Evolutionary conservation across 2,113 vertebrate genomes (phyloP).

Genomic region (Onychostoma macrolepis): DNA sequence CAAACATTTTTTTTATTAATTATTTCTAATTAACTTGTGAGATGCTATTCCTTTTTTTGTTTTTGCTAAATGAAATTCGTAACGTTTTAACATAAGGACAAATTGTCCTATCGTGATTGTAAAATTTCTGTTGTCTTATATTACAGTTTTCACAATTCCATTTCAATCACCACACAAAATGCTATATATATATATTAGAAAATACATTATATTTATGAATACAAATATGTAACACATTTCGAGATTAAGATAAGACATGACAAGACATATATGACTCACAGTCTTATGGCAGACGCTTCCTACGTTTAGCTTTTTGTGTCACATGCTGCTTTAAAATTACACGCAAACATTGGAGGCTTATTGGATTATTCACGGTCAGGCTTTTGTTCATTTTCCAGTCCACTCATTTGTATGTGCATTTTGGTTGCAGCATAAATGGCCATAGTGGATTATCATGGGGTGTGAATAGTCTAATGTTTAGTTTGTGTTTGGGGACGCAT

Average conservation of each 20-base stretch:
- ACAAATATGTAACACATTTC: neutral
- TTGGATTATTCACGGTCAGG: conserved; percentile 26
- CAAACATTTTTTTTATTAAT: too few relatives aligned
- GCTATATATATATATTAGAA: too few relatives aligned
- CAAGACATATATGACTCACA: neutral
- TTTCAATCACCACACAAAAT: neutral
- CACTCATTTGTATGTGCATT: neutral
- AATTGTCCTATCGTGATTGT: neutral
- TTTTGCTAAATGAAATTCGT: neutral
- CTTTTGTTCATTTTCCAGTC: conserved; percentile 3
- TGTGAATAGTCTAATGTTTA: neutral
- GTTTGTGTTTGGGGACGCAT: conserved; percentile 3
- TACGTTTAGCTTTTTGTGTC: neutral
- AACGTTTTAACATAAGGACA: neutral
- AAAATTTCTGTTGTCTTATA: neutral
- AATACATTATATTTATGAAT: neutral
- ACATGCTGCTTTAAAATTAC: conserved; percentile 34
- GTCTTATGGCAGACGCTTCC: neutral
- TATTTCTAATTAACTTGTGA: too few relatives aligned
- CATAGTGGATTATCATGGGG: neutral
- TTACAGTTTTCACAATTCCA: neutral
- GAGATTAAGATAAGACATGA: neutral
- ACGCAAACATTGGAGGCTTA: neutral
- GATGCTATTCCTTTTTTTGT: too few relatives aligned
- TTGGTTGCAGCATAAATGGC: neutral